Evolutionary conservation across 2,113 vertebrate species (phyloP), one percentile per base, ranked within the genome.

Genomic region (Cheilinus undulatus): DNA sequence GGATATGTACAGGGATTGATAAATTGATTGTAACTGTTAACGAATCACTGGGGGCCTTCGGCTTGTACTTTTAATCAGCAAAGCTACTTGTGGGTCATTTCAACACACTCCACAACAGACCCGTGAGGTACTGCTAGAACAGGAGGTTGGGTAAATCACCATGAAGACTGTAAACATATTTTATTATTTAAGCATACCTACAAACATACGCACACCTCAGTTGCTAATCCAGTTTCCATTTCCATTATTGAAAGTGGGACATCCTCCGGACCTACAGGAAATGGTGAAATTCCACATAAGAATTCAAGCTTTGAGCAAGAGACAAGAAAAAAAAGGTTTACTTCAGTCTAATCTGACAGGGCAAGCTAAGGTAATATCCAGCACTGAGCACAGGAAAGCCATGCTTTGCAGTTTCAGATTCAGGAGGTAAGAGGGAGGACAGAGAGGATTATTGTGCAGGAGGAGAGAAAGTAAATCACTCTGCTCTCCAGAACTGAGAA

Each of bases 331-430:
- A 12, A 5, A 2, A 22, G n/a, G n/a, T n/a, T n/a, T n/a, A n/a
- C n/a, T n/a, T n/a, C n/a, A n/a, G 45, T 42, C 53, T 78, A 78
- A 64, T 60, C 71, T 51, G 57, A 61, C 42, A 60, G 59, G 34
- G 56, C 7, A 1, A 60, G 38, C 12, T 23, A 3, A 5, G 19
- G 9, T 19, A 19, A 40, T 24, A 27, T 32, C 17, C 23, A 66
- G 43, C 5, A 23, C 20, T n/a, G 9, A 67, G 54, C 19, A 38
- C 3, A 9, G 11, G 22, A 52, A 71, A 42, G 38, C 26, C 1
- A 30, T 28, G 46, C 34, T 17, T 49, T 1, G 0, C 38, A 60
- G 54, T 36, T 32, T 48, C 49, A 26, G 52, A 23, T n/a, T 63
- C 15, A 6, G 20, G 24, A 51, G 38, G 17, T 22, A n/a, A 14